phyloP scores from a whole-genome alignment of 2,797 vertebrate genomes.

The Hozukius guyotensis region DNA sequence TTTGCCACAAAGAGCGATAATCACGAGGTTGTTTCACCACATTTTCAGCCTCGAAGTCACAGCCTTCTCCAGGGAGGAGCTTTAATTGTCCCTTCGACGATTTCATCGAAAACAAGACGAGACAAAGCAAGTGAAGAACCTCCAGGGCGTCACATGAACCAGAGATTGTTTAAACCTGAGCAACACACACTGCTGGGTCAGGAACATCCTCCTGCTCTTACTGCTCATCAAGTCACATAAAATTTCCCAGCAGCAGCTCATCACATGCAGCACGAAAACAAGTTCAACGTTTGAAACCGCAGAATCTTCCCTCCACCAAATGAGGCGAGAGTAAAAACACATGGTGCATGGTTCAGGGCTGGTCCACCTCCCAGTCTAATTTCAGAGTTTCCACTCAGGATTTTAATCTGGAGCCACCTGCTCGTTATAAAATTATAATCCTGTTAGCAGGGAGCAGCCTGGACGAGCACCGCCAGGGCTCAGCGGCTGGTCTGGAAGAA shows the following conservation, averaged over 20 bases:
- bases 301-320: background rate
- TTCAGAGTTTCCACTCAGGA: slow-evolving; percentile 33
- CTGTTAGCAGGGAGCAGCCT: slow-evolving; percentile 37
- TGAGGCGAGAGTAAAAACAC: slow-evolving; percentile 4
- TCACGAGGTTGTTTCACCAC: slow-evolving; percentile 78
- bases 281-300: background rate
- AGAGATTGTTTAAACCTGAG: background rate
- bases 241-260: background rate
- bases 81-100: background rate
- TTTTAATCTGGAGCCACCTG: slow-evolving; percentile 48
- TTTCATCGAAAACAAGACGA: background rate
- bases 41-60: background rate
- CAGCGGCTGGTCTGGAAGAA: background rate
- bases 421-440: slow-evolving; percentile 59
- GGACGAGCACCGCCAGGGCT: background rate
- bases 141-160: background rate
- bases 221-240: background rate
- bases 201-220: background rate
- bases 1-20: slow-evolving; percentile 86
- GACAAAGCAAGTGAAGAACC: background rate
- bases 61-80: background rate
- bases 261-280: background rate
- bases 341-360: background rate
- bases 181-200: background rate
- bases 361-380: slow-evolving; percentile 4